A percentile compares a stretch with the other conserved stretches of the same genome.
Evolutionary conservation across 2,113 vertebrate species (phyloP).

Genomic region (Pristiophorus japonicus): DNA sequence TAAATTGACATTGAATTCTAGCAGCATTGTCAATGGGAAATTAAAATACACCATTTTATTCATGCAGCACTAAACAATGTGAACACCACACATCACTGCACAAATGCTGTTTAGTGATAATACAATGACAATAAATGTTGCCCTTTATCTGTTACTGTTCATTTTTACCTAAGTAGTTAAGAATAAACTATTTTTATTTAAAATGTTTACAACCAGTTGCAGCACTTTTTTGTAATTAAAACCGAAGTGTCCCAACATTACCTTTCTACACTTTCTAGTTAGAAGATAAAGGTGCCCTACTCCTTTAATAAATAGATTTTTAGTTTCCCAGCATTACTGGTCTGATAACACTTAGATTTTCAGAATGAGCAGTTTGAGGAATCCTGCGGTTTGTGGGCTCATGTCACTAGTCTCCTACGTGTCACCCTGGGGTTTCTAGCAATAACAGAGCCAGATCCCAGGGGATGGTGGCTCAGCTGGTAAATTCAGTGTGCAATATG

Average conservation of each 20-base stretch:
- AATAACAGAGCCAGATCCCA: background rate
- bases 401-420: background rate
- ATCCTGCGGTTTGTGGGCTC: background rate
- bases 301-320: background rate
- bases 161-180: background rate
- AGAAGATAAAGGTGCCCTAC: background rate
- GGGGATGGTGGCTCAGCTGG: background rate
- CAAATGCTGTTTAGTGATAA: background rate
- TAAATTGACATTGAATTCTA: background rate
- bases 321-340: background rate
- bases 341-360: background rate
- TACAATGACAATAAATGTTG: background rate
- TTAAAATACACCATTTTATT: constrained; percentile 2
- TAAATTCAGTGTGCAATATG: background rate
- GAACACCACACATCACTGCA: background rate
- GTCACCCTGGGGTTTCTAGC: background rate
- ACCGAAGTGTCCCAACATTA: background rate
- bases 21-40: background rate
- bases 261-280: background rate
- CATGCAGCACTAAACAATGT: background rate
- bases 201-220: too few species aligned
- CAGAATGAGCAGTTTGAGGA: background rate
- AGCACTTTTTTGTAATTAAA: background rate
- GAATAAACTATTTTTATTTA: background rate
- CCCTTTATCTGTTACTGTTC: background rate